These are phyloP conservation scores for Antrozous pallidus DNA, from an alignment of 2,797 vertebrate species.

Conservation along the genomic window DNA sequence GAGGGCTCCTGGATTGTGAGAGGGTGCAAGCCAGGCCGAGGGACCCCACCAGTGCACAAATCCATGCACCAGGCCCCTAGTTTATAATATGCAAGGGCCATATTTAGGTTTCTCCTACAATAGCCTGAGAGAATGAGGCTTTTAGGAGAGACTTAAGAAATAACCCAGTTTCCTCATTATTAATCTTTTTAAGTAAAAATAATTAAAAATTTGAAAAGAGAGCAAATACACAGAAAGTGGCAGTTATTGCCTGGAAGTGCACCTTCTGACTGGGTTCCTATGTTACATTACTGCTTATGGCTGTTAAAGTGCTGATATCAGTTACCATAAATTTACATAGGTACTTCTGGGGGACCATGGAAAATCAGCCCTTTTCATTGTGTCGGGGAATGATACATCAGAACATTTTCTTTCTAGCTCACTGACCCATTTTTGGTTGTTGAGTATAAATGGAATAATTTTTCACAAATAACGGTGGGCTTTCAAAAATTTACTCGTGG, in stretches of 20 bases:
- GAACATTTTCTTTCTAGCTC: not conserved
- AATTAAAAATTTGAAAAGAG: not conserved
- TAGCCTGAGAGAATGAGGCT: not conserved
- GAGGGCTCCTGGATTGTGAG: too few species aligned
- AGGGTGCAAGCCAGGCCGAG: too few species aligned
- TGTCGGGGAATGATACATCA: not conserved
- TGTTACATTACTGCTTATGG: not conserved
- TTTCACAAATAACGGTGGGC: not conserved
- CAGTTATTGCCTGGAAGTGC: not conserved
- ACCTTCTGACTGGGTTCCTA: not conserved
- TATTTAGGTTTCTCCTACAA: slow-evolving; percentile 23
- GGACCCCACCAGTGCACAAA: too few species aligned
- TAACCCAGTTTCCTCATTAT: not conserved
- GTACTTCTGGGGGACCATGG: not conserved
- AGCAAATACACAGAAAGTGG: not conserved
- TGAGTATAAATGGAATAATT: not conserved
- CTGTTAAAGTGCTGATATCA: not conserved
- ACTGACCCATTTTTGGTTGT: not conserved
- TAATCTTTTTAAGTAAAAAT: not conserved
- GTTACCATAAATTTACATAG: not conserved
- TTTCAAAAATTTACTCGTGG: not conserved
- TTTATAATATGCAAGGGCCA: not conserved
- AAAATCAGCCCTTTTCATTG: not conserved
- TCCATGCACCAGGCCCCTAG: too few species aligned
- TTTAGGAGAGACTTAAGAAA: not conserved